Evolutionary conservation across 2,888 invertebrate species (phyloP), one percentile per base, ranked within the genome.

Genomic region (Resseliella maxima): DNA sequence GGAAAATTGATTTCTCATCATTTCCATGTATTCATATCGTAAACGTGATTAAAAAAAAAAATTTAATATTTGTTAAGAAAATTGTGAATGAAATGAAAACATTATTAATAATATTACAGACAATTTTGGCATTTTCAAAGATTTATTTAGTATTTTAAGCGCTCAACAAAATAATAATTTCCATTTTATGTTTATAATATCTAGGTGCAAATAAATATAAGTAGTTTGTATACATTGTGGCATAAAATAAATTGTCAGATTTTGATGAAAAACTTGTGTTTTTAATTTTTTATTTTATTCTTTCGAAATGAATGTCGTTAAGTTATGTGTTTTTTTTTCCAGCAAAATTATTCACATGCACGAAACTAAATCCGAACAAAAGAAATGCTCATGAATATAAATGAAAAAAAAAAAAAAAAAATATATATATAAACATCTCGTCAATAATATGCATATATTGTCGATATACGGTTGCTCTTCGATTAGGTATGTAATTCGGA

Each of bases 1-100:
- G 72, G 31, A 72, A 31, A 31, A 72, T 2, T 5, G 31, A 2
- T 72, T 72, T 72, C 72, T 72, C 72, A 72, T 72, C 27, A 24
- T 59, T 24, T 27, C 31, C 35, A 72, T 72, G 15, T 72, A 31
- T 72, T 72, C 72, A 72, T 35, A 72, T 31, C 72, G 31, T 72
- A 72, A 72, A 31, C 31, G 31, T 72, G 59, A 24, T 24, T 24
- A 59, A 59, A n/a, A 59, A 15, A 59, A 15, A 72, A 72, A 31
- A 72, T 35, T 31, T 0, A 31, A 5, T 72, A 72, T 27, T 31
- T 59, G 59, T 59, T 59, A 59, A 59, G 24, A 59, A 24, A 24
- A 59, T 24, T 41, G 1, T 59, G 2, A 24, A 50, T 50, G 46
- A 50, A 50, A 1, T 15, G 18, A 50, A 50, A 50, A 50, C 8